Evolutionary conservation across 1,140 invertebrate species (phyloP).

Genomic region (Zaprionus africanus): DNA sequence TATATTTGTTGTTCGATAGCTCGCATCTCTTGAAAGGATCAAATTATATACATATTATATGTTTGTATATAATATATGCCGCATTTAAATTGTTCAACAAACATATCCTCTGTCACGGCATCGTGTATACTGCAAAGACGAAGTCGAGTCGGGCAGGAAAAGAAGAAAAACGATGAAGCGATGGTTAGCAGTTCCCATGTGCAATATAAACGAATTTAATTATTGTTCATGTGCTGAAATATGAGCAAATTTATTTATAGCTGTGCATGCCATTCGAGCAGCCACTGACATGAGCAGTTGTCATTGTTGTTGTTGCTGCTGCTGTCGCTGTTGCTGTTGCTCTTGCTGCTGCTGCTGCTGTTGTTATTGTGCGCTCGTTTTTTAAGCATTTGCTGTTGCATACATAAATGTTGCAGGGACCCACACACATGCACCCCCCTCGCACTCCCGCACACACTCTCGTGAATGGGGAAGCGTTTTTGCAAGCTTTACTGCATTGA

Average conservation of each 20-base stretch:
- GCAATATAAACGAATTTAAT: conserved; percentile 80
- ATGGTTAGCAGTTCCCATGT: conserved; percentile 67
- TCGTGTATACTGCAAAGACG: conserved; percentile 32
- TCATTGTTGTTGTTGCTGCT: conserved; percentile 52
- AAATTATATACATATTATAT: not conserved
- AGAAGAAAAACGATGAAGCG: not conserved
- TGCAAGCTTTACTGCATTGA: conserved; percentile 51
- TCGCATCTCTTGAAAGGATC: not conserved
- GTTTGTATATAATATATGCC: not conserved
- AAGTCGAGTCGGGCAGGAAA: conserved; percentile 5
- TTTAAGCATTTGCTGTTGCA: conserved; percentile 58
- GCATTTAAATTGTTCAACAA: not conserved
- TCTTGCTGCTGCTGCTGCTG: conserved; percentile 46
- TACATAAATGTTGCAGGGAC: conserved; percentile 53
- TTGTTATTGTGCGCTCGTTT: conserved; percentile 31
- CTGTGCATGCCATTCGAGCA: conserved; percentile 52
- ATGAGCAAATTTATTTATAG: conserved; percentile 80
- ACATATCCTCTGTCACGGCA: not conserved
- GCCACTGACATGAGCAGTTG: conserved; percentile 38
- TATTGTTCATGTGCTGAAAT: conserved; percentile 82
- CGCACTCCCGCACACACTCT: conserved; percentile 6
- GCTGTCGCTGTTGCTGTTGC: conserved; percentile 6
- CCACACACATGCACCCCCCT: conserved; percentile 5
- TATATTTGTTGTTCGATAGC: not conserved
- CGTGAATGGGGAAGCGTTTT: conserved; percentile 40